Conservation (phyloP, 2,888 invertebrate genomes). For the Caenorhabditis sp. region DNA sequence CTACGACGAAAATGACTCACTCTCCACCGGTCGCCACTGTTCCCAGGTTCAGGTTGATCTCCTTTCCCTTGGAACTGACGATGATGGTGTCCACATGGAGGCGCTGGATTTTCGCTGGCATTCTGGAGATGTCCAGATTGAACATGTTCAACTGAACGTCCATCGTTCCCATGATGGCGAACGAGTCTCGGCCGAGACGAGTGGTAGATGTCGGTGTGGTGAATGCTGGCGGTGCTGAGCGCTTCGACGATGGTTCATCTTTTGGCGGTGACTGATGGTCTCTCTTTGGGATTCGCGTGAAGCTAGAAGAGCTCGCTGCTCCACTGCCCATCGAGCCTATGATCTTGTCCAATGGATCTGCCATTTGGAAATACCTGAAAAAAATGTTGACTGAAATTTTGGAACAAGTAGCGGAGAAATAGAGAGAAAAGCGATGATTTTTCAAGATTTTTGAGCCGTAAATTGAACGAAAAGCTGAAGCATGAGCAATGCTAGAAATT, state of each 20-base stretch:
- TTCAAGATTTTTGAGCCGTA: too few relatives aligned
- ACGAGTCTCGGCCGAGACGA: conserved; percentile 20
- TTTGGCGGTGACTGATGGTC: not conserved
- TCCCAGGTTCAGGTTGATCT: conserved; percentile 36
- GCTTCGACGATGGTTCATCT: conserved; percentile 26
- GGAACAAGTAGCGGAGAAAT: too few relatives aligned
- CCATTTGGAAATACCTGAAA: not conserved
- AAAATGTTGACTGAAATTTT: not conserved
- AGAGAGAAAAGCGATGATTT: too few relatives aligned
- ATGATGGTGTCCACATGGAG: conserved; percentile 23
- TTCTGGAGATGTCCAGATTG: not conserved
- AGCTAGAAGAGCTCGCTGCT: not conserved
- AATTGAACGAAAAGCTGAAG: too few relatives aligned
- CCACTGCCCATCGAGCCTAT: conserved; percentile 17
- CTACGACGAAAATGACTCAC: not conserved
- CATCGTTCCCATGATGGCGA: not conserved
- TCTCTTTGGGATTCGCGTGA: not conserved
- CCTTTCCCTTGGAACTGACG: conserved; percentile 3
- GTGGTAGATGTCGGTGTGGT: conserved; percentile 4
- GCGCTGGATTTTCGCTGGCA: conserved; percentile 21
- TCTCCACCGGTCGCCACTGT: conserved; percentile 26
- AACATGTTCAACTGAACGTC: conserved; percentile 52
- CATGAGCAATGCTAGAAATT: too few relatives aligned
- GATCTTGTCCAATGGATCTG: conserved; percentile 11
- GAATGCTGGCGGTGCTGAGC: conserved; percentile 8